Conservation (phyloP, 2,113 vertebrate genomes). For the Axis porcinus region DNA sequence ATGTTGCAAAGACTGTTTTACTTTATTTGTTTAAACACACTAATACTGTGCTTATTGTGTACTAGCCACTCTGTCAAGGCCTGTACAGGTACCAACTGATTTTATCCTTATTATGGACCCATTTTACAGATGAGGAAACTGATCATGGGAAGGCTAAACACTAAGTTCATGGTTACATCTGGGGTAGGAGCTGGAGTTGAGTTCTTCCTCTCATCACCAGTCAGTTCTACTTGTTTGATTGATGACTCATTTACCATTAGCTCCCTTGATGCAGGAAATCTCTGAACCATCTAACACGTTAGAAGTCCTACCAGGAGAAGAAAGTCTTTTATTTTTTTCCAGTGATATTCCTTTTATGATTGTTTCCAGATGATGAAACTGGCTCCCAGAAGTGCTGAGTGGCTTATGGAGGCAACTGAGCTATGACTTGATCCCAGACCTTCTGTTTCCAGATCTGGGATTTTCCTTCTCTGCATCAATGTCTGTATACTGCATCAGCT, state of each 20-base stretch:
- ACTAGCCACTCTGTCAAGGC: background rate
- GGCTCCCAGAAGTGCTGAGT: too few species aligned
- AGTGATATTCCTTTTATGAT: rapidly evolving
- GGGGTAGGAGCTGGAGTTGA: background rate
- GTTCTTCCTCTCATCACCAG: too few species aligned
- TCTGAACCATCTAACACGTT: background rate
- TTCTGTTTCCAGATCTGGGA: background rate
- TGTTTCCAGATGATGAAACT: background rate
- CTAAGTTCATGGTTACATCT: background rate
- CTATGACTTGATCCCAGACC: background rate
- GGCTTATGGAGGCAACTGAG: background rate
- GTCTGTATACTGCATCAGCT: rapidly evolving
- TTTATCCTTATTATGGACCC: background rate
- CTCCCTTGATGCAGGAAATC: background rate
- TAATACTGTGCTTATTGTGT: rapidly evolving
- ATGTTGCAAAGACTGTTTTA: rapidly evolving
- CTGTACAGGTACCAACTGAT: background rate
- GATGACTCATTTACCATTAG: too few species aligned
- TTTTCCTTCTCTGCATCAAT: background rate
- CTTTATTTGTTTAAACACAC: background rate
- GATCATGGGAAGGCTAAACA: rapidly evolving
- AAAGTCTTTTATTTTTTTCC: background rate
- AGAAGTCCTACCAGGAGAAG: background rate
- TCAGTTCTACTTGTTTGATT: background rate
- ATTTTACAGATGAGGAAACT: background rate